phyloP scores from a whole-genome alignment of 1,140 invertebrate genomes.

The Helicoverpa zea region DNA sequence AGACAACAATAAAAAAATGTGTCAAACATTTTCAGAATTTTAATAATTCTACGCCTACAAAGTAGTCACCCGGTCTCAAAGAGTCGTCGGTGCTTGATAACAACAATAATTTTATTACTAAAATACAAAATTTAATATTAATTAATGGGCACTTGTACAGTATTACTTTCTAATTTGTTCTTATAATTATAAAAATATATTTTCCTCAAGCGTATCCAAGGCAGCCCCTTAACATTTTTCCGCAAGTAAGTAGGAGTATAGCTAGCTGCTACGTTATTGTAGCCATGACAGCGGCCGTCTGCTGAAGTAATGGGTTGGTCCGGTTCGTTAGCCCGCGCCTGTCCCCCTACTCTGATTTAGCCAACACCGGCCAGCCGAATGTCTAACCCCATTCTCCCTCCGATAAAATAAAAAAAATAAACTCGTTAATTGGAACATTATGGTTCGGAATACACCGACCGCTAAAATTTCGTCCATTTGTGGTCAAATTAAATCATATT shows the following conservation, averaged over 20 bases:
- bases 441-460: constrained; percentile 5
- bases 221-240: constrained; percentile 34
- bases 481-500: constrained; percentile 25
- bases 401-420: constrained; percentile 35
- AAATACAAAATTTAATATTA: constrained; percentile 18
- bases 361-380: constrained; percentile 14
- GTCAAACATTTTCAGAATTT: background rate
- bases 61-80: background rate
- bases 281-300: constrained; percentile 52
- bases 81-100: background rate
- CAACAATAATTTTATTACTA: background rate
- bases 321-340: constrained; percentile 56
- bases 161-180: constrained; percentile 37
- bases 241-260: constrained; percentile 1
- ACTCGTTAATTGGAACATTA: constrained; percentile 40
- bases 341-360: constrained; percentile 44
- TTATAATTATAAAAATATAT: constrained; percentile 32
- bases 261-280: constrained; percentile 36
- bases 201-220: constrained; percentile 26
- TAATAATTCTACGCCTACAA: background rate
- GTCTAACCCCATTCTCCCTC: constrained; percentile 31
- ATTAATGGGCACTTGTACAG: constrained; percentile 19
- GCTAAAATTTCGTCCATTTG: constrained; percentile 16
- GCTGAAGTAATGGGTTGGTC: constrained; percentile 57
- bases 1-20: background rate